These are phyloP conservation scores for Drosophila multiciliata DNA, from an alignment of 2,888 invertebrate genomes.

Conservation along the genomic window DNA sequence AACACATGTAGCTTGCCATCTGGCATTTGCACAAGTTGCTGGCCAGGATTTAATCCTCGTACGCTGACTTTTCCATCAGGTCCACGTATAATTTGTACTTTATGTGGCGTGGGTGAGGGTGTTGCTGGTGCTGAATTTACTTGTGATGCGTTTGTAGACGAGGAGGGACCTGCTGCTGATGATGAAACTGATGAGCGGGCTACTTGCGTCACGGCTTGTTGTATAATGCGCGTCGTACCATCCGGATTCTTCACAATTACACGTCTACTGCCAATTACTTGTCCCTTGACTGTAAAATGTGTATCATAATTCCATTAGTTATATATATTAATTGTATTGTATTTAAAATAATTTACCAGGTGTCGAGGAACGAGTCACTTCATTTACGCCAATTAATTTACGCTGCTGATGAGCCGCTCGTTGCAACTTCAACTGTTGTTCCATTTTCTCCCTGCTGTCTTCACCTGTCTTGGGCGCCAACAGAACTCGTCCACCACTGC, in stretches of 20 bases:
- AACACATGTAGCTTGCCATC: slow-evolving; percentile 96
- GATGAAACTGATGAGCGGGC: slow-evolving; percentile 85
- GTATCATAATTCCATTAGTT: no score
- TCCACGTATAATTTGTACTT: slow-evolving; percentile 95
- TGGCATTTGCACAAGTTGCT: slow-evolving; percentile 96
- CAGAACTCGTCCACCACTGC: slow-evolving; percentile 58
- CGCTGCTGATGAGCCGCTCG: slow-evolving; percentile 93
- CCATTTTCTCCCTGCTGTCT: slow-evolving; percentile 96
- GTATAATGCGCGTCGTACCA: slow-evolving; percentile 88
- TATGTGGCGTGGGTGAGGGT: slow-evolving; percentile 88
- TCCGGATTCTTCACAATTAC: slow-evolving; percentile 86
- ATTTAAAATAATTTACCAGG: slow-evolving; percentile 52
- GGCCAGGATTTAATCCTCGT: slow-evolving; percentile 95
- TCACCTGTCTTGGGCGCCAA: slow-evolving; percentile 85
- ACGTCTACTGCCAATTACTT: slow-evolving; percentile 83
- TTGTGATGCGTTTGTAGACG: slow-evolving; percentile 64
- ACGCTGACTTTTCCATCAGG: slow-evolving; percentile 97
- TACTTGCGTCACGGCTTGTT: slow-evolving; percentile 87
- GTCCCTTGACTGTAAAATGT: slow-evolving; percentile 66
- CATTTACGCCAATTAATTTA: slow-evolving; percentile 87
- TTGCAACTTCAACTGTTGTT: slow-evolving; percentile 94
- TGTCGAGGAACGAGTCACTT: slow-evolving; percentile 61
- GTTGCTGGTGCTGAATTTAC: slow-evolving; percentile 84
- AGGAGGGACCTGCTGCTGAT: slow-evolving; percentile 86
- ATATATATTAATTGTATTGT: background rate